A percentile compares a stretch with the other conserved stretches of the same genome.
Evolutionary conservation across 2,113 vertebrate species (phyloP).

Genomic region (Xenopus borealis): DNA sequence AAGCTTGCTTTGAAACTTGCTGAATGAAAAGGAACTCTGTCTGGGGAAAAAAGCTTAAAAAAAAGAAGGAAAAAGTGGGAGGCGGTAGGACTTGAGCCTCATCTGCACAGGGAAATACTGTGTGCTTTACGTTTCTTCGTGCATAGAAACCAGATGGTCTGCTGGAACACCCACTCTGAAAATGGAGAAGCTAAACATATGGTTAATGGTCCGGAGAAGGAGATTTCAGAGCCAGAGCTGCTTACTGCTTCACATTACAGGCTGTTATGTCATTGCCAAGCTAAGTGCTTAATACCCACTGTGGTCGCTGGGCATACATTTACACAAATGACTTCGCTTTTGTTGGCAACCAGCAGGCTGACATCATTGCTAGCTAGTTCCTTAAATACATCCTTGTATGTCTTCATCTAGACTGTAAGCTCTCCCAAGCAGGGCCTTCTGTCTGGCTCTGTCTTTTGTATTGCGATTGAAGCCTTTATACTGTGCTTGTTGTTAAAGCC

Average conservation of each 20-base stretch:
- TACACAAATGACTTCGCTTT: constrained; percentile 63
- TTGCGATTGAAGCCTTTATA: not conserved
- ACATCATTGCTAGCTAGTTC: constrained; percentile 60
- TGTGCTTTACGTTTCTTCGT: constrained; percentile 70
- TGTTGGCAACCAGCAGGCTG: constrained; percentile 58
- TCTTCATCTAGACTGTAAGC: not conserved
- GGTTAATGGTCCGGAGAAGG: constrained; percentile 77
- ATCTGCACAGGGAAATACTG: constrained; percentile 65
- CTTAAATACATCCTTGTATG: constrained; percentile 41
- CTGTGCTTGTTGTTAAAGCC: not conserved
- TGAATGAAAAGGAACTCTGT: constrained; percentile 56
- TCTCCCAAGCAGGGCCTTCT: too few species aligned
- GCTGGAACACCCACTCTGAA: constrained; percentile 77
- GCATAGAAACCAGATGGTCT: constrained; percentile 89
- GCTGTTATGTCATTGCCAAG: constrained; percentile 76
- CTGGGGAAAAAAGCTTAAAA: constrained; percentile 43
- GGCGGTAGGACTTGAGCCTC: constrained; percentile 48
- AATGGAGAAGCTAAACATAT: constrained; percentile 73
- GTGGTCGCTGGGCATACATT: constrained; percentile 65
- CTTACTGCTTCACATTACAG: constrained; percentile 74
- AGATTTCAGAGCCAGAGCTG: constrained; percentile 67
- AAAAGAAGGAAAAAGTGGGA: constrained; percentile 3
- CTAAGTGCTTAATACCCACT: constrained; percentile 80
- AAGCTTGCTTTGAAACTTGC: constrained; percentile 52
- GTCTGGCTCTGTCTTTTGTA: constrained; percentile 17